Conservation (phyloP, 2,113 vertebrate genomes). For the Bothrops jararaca region DNA sequence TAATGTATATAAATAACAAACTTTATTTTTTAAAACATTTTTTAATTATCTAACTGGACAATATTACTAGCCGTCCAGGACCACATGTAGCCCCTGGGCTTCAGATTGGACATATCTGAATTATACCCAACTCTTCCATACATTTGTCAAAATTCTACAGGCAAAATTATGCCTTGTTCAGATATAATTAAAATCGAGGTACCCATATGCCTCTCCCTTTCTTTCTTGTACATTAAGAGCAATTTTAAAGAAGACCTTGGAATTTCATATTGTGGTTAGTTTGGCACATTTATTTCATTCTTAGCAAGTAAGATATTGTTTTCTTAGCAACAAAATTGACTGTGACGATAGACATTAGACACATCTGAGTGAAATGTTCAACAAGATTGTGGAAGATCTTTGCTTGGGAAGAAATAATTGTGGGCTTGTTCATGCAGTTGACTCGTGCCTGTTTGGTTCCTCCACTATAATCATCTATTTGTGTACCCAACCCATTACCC, state of each 20-base stretch:
- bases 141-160: not conserved
- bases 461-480: not conserved
- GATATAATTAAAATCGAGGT: not conserved
- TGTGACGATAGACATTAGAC: not conserved
- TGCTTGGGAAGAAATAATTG: not conserved
- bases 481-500: not conserved
- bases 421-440: not conserved
- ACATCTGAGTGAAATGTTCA: not conserved
- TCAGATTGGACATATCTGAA: too few species aligned
- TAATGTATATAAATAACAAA: not conserved
- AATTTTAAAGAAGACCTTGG: not conserved
- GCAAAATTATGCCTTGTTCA: not conserved
- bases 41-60: not conserved
- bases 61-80: not conserved
- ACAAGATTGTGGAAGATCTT: not conserved
- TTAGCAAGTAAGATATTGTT: not conserved
- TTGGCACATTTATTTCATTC: not conserved
- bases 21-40: not conserved
- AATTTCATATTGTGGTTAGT: not conserved
- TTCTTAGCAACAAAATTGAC: not conserved
- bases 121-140: not conserved
- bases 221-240: not conserved
- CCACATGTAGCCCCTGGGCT: not conserved
- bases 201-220: not conserved
- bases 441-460: not conserved